A percentile compares a stretch with the other conserved stretches of the same genome.
phyloP scores from a whole-genome alignment of 2,113 vertebrate species.

The Ahaetulla prasina region DNA sequence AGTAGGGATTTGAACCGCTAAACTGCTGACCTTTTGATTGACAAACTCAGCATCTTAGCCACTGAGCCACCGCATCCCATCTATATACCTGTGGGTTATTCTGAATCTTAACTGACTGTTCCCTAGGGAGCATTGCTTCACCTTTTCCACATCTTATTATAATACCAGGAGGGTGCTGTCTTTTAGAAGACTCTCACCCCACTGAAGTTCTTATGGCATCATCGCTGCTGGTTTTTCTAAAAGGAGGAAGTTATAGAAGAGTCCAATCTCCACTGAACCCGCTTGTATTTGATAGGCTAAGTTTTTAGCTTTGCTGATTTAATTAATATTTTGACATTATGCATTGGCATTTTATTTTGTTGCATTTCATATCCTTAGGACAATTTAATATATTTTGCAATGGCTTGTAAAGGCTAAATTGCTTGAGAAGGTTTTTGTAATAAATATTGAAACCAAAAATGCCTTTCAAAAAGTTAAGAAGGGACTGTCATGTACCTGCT shows the following conservation, averaged over 20 bases:
- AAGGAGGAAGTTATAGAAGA: neutral
- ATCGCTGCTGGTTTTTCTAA: neutral
- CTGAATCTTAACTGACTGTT: neutral
- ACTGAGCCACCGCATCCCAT: too few relatives aligned
- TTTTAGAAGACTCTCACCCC: neutral
- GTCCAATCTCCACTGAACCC: neutral
- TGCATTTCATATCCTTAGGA: neutral
- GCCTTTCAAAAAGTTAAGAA: neutral
- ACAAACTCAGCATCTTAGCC: too few relatives aligned
- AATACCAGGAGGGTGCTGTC: neutral
- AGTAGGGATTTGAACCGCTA: too few relatives aligned
- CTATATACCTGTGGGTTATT: neutral
- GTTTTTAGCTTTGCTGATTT: neutral
- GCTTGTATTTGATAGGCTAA: neutral
- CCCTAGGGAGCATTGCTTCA: neutral
- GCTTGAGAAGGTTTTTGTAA: neutral
- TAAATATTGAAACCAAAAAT: neutral
- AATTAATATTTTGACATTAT: neutral
- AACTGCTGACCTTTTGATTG: too few relatives aligned
- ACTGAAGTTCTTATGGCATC: neutral
- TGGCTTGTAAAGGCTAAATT: neutral
- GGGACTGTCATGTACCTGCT: neutral
- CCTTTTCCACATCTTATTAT: neutral
- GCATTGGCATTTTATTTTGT: neutral
- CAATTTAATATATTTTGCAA: neutral